phyloP scores from a whole-genome alignment of 1,140 invertebrate species.

The Harlomillsia oculata region DNA sequence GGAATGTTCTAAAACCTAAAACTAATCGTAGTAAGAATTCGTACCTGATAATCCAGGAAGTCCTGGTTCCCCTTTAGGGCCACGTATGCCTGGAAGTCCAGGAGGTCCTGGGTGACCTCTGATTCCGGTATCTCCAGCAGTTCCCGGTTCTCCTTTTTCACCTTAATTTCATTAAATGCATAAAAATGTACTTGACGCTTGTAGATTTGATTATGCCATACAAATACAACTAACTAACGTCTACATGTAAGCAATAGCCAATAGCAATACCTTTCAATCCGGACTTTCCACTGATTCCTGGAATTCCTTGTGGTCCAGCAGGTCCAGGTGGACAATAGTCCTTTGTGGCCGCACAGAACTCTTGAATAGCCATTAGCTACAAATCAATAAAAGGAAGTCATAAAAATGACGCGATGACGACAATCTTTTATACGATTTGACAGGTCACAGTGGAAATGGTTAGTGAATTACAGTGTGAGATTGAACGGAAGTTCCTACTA shows the following conservation, averaged over 20 bases:
- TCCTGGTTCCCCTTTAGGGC: slow-evolving; percentile 42
- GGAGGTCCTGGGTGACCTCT: slow-evolving; percentile 46
- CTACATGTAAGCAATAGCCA: too few species aligned
- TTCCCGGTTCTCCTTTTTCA: slow-evolving; percentile 50
- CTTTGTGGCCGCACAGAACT: slow-evolving; percentile 61
- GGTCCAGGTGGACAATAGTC: slow-evolving; percentile 69
- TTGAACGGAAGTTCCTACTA: too few species aligned
- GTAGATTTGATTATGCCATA: too few species aligned
- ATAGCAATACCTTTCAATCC: slow-evolving; percentile 38
- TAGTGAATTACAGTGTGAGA: too few species aligned
- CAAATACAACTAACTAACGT: too few species aligned
- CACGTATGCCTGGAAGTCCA: slow-evolving; percentile 38
- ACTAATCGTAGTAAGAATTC: not conserved
- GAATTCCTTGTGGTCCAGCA: slow-evolving; percentile 53
- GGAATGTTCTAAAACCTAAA: not conserved
- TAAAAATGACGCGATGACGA: too few species aligned
- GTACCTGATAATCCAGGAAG: slow-evolving; percentile 10
- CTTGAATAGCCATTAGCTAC: slow-evolving; percentile 50
- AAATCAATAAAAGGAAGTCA: too few species aligned
- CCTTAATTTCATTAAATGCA: too few species aligned
- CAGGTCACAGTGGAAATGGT: too few species aligned
- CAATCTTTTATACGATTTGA: too few species aligned
- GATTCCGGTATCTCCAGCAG: slow-evolving; percentile 52
- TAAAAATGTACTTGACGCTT: too few species aligned
- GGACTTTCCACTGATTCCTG: slow-evolving; percentile 50